phyloP scores from a whole-genome alignment of 2,113 vertebrate genomes.

The Triplophysa dalaica region DNA sequence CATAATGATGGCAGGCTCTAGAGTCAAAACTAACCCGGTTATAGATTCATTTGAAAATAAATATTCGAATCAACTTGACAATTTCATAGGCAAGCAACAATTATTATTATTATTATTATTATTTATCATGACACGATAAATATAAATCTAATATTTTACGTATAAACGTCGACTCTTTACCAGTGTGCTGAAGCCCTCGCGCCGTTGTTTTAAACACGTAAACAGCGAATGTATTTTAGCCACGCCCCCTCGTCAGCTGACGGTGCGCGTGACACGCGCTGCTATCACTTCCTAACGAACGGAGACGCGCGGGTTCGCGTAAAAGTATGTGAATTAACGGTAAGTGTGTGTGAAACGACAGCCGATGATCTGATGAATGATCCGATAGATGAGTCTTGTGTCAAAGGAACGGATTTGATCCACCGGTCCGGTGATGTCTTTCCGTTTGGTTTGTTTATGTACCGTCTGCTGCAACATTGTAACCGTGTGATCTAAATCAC shows the following conservation, averaged over 20 bases:
- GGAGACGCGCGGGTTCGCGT: not conserved
- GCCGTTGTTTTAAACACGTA: not conserved
- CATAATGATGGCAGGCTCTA: too few relatives aligned
- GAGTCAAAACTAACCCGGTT: too few relatives aligned
- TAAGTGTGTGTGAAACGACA: conserved; percentile 26
- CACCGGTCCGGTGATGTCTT: not conserved
- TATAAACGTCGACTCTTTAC: too few relatives aligned
- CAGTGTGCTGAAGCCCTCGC: too few relatives aligned
- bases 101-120: too few relatives aligned
- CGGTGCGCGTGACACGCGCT: conserved; percentile 46
- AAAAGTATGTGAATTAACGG: conserved; percentile 47
- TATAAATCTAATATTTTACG: too few relatives aligned
- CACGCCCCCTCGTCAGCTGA: conserved; percentile 54
- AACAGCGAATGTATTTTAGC: not conserved
- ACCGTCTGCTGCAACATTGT: not conserved
- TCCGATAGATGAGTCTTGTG: not conserved
- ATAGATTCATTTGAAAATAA: too few relatives aligned
- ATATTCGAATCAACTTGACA: too few relatives aligned
- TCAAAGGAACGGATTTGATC: not conserved
- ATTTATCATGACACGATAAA: too few relatives aligned
- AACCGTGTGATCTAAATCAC: not conserved
- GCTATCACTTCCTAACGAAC: conserved; percentile 31
- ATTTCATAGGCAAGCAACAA: too few relatives aligned
- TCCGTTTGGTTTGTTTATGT: not conserved
- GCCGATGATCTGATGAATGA: not conserved